Evolutionary conservation across 2,888 invertebrate genomes (phyloP).

Genomic region (Ommatoiulus sabulosus): DNA sequence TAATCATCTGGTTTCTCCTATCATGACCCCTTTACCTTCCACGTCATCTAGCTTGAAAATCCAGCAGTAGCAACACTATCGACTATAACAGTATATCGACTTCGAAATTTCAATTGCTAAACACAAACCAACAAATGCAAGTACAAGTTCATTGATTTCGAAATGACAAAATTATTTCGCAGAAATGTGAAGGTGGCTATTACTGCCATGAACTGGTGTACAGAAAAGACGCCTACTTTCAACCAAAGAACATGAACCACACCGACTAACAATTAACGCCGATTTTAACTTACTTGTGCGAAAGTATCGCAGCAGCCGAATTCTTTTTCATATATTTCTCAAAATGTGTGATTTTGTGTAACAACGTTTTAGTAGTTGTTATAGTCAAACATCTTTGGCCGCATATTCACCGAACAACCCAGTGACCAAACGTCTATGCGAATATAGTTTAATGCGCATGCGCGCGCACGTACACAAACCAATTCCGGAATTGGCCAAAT

Average conservation of each 20-base stretch:
- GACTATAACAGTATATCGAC: no score
- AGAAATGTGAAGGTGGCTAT: not conserved
- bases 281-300: not conserved
- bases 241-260: not conserved
- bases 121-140: not conserved
- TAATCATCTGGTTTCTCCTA: not conserved
- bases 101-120: not conserved
- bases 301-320: not conserved
- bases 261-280: not conserved
- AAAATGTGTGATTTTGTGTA: not conserved
- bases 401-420: no score
- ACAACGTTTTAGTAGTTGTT: no score
- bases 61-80: no score
- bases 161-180: not conserved
- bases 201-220: not conserved
- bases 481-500: not conserved
- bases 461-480: constrained; percentile 2
- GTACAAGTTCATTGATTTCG: no score
- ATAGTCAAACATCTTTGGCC: no score
- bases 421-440: no score
- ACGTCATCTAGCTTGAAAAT: not conserved
- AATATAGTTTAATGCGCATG: no score
- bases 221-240: not conserved
- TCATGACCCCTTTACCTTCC: not conserved
- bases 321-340: not conserved